Evolutionary conservation across 2,888 invertebrate species (phyloP).

Genomic region (Hydriomena furcata): DNA sequence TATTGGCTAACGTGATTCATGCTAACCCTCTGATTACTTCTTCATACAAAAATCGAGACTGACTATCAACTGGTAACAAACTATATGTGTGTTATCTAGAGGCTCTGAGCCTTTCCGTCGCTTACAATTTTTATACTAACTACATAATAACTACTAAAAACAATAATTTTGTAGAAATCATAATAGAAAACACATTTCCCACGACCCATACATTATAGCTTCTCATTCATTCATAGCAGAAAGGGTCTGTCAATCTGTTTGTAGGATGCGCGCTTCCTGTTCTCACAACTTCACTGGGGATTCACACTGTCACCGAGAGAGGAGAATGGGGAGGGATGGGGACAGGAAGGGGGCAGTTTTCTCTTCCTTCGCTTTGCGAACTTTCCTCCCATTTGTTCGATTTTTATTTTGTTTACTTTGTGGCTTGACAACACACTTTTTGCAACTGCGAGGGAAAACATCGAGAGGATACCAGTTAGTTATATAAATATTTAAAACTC

Average conservation of each 20-base stretch:
- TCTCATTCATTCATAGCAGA: conserved; percentile 10
- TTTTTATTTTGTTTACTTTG: neutral
- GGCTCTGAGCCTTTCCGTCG: too few species aligned
- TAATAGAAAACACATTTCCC: conserved; percentile 8
- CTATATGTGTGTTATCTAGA: too few species aligned
- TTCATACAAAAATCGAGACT: too few species aligned
- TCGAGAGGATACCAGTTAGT: too few species aligned
- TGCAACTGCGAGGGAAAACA: too few species aligned
- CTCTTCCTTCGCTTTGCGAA: neutral
- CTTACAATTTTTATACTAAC: too few species aligned
- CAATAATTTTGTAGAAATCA: neutral
- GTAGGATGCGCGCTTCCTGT: conserved; percentile 15
- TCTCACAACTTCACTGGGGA: conserved; percentile 12
- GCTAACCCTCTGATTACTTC: too few species aligned
- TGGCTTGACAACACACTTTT: too few species aligned
- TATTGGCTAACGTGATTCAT: too few species aligned
- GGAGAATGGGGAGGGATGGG: neutral
- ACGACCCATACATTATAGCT: conserved; percentile 9
- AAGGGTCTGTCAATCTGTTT: conserved; percentile 14
- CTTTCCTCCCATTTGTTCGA: conserved; percentile 4
- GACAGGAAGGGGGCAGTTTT: neutral
- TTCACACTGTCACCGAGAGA: conserved; percentile 7
- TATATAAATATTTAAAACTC: too few species aligned
- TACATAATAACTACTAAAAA: too few species aligned
- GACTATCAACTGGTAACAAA: too few species aligned